Percentiles rank a stretch among this genome's conserved stretches.
Evolutionary conservation across 2,797 vertebrate species (phyloP).

Genomic region (Pelodytes ibericus): DNA sequence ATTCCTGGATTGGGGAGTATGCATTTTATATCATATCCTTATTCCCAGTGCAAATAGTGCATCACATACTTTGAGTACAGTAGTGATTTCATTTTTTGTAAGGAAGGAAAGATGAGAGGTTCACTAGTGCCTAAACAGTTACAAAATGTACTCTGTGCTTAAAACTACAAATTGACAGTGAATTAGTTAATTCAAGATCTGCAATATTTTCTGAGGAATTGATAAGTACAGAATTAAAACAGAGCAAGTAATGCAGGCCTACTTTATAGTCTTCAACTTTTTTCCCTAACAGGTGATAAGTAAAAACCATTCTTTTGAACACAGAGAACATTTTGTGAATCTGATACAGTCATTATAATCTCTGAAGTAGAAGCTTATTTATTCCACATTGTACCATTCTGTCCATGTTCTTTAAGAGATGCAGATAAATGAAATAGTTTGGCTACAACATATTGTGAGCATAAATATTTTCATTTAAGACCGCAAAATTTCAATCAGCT

Average conservation of each 20-base stretch:
- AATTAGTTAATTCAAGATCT: not conserved
- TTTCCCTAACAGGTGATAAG: conserved; percentile 30
- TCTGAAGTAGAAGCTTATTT: conserved; percentile 48
- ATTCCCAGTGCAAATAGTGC: too few relatives aligned
- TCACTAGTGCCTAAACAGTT: too few relatives aligned
- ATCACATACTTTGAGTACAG: too few relatives aligned
- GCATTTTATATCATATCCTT: too few relatives aligned
- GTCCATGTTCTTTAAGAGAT: conserved; percentile 51
- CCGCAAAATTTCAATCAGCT: conserved; percentile 53
- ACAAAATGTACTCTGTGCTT: too few relatives aligned
- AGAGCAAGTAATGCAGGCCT: not conserved
- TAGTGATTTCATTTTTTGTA: too few relatives aligned
- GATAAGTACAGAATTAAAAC: conserved; percentile 11
- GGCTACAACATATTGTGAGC: conserved; percentile 49
- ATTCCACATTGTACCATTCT: conserved; percentile 39
- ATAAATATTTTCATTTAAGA: conserved; percentile 51
- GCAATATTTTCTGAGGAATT: not conserved
- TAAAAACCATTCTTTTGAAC: conserved; percentile 33
- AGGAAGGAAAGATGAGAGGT: too few relatives aligned
- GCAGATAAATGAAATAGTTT: conserved; percentile 53
- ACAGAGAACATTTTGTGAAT: conserved; percentile 42
- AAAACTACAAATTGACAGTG: too few relatives aligned
- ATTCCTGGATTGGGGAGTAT: too few relatives aligned
- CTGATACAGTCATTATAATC: conserved; percentile 37
- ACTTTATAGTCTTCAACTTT: not conserved